Conservation (phyloP, 2,113 vertebrate genomes). For the Mesocricetus auratus region DNA sequence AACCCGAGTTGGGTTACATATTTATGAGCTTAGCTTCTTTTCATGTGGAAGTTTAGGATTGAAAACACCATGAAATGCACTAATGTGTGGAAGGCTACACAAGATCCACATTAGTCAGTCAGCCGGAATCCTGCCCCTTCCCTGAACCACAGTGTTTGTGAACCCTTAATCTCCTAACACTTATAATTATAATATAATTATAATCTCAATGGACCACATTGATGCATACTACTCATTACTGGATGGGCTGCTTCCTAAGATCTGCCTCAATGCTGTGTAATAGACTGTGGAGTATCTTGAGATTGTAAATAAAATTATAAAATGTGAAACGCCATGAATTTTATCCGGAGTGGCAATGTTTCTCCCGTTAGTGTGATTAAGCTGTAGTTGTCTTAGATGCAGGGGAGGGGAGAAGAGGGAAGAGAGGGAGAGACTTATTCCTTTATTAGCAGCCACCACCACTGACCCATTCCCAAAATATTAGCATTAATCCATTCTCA, state of each 20-base stretch:
- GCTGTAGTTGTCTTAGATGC: background rate
- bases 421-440: too few relatives aligned
- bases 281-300: background rate
- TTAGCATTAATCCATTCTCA: background rate
- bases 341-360: background rate
- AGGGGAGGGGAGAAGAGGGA: background rate
- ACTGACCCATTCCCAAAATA: background rate
- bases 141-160: background rate
- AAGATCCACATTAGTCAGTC: slow-evolving; percentile 10
- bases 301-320: slow-evolving; percentile 29
- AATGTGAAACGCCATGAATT: slow-evolving; percentile 7
- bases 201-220: background rate
- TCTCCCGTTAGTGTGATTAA: background rate
- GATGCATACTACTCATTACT: background rate
- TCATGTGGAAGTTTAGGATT: slow-evolving; percentile 28
- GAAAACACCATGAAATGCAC: slow-evolving; percentile 16
- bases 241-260: background rate
- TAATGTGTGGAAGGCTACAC: background rate
- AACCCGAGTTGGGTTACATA: background rate
- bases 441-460: background rate
- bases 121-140: background rate
- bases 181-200: too few relatives aligned
- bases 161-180: background rate
- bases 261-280: background rate
- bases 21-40: background rate